These are phyloP conservation scores for Tribolium madens DNA, from an alignment of 1,140 invertebrate species.

Conservation along the genomic window DNA sequence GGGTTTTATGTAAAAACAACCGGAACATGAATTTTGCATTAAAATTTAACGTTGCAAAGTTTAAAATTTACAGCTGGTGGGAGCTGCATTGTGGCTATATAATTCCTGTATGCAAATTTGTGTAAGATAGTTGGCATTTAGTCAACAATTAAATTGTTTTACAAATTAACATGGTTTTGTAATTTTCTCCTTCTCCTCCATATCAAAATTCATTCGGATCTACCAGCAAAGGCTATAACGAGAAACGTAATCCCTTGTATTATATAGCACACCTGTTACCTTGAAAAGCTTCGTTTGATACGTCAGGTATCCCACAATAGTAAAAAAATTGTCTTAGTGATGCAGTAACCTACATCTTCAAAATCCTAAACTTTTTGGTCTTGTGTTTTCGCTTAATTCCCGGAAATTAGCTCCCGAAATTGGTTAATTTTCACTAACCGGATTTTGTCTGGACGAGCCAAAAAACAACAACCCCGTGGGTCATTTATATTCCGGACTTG, in stretches of 20 bases:
- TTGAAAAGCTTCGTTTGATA: background rate
- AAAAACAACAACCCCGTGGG: constrained; percentile 30
- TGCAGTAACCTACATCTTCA: background rate
- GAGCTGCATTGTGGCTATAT: background rate
- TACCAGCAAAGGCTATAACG: background rate
- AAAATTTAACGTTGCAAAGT: constrained; percentile 23
- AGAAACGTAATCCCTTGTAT: background rate
- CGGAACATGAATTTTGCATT: constrained; percentile 21
- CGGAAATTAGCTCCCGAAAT: background rate
- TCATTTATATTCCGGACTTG: constrained; percentile 27
- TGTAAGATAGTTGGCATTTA: constrained; percentile 11
- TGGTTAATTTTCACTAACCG: constrained; percentile 32
- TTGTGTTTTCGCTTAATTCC: background rate
- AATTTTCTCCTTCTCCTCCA: background rate
- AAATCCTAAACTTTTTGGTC: background rate
- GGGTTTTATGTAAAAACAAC: background rate
- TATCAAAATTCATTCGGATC: background rate
- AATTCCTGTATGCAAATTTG: constrained; percentile 12
- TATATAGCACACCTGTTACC: constrained; percentile 9
- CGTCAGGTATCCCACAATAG: background rate
- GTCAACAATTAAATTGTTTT: constrained; percentile 5
- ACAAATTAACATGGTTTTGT: background rate
- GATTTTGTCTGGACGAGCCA: constrained; percentile 19
- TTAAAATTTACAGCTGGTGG: constrained; percentile 7
- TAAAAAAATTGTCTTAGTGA: background rate